Evolutionary conservation across 2,888 invertebrate species (phyloP), one percentile per base, ranked within the genome.

Genomic region (Ormyrus labotus): DNA sequence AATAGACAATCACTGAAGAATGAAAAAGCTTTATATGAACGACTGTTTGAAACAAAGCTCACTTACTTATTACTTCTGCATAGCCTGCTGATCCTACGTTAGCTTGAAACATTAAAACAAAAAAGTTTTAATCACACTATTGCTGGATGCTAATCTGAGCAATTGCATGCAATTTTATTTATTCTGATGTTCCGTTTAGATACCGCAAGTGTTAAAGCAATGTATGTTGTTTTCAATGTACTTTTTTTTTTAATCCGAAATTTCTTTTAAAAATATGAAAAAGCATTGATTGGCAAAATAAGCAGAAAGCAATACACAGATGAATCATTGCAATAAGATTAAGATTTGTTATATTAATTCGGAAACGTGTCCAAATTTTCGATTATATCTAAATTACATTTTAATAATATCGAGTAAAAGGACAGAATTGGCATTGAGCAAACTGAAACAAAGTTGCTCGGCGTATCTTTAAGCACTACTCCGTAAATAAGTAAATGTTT

Each of bases 11-110:
- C 48, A 61, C 67, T 61, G 55, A 6, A 74, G 7, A 8, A 60
- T 65, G 58, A 65, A 57, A 47, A 74, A 78, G 60, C 70, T 61
- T 65, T 75, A 50, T 63, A 61, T 81, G 68, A 19, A 53, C 53
- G 73, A 76, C 63, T 74, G 74, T 67, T 74, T 83, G 76, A 75
- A 78, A 72, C 78, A 74, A 84, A 83, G 82, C 81, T 83, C 82
- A 89, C 90, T 90, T 89, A 90, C 90, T 90, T 86, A 88, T 87
- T 83, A 86, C 84, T 87, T 90, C 90, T 81, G 86, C 86, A 81
- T 87, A 87, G 83, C 87, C 89, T 84, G 87, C 84, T 78, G 87
- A 87, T 85, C 87, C 87, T 87, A 89, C 84, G 89, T 87, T 89
- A 85, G 89, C 89, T 89, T 89, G 87, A 88, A 90, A 90, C 86